A percentile compares a stretch with the other conserved stretches of the same genome.
phyloP scores from a whole-genome alignment of 2,797 vertebrate genomes.

The Ciconia nigra region DNA sequence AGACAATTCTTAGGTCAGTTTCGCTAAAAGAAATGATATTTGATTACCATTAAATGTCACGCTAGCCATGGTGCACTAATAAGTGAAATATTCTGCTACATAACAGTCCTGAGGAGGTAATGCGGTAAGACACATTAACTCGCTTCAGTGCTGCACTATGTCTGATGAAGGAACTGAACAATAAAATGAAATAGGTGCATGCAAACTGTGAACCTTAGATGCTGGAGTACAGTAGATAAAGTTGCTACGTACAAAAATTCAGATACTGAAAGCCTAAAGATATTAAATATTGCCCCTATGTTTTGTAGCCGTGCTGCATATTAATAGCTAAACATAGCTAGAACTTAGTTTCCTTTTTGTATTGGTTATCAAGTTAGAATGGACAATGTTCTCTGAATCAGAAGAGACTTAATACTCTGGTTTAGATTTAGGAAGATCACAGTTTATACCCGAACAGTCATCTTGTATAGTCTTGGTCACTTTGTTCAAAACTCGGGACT shows the following conservation, averaged over 20 bases:
- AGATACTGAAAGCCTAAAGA: neutral
- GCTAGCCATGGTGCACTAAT: neutral
- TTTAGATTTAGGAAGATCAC: neutral
- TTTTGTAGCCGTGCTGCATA: neutral
- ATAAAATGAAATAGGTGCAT: neutral
- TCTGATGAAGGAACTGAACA: neutral
- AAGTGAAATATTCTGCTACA: neutral
- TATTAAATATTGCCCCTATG: neutral
- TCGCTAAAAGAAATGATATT: neutral
- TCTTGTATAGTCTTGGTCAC: neutral
- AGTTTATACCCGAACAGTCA: neutral
- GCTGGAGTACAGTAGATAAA: neutral
- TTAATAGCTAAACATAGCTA: neutral
- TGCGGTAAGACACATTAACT: neutral
- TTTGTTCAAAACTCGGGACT: neutral
- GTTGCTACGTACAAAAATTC: neutral
- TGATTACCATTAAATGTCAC: constrained; percentile 25
- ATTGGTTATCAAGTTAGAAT: neutral
- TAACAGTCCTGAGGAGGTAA: neutral
- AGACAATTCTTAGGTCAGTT: neutral
- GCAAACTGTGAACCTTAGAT: neutral
- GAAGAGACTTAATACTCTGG: neutral
- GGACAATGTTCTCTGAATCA: neutral
- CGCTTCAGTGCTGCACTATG: neutral
- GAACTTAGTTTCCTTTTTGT: neutral